Base-by-base conservation (phyloP, 2,888 invertebrate genomes). In the Lithophane leautieri region DNA sequence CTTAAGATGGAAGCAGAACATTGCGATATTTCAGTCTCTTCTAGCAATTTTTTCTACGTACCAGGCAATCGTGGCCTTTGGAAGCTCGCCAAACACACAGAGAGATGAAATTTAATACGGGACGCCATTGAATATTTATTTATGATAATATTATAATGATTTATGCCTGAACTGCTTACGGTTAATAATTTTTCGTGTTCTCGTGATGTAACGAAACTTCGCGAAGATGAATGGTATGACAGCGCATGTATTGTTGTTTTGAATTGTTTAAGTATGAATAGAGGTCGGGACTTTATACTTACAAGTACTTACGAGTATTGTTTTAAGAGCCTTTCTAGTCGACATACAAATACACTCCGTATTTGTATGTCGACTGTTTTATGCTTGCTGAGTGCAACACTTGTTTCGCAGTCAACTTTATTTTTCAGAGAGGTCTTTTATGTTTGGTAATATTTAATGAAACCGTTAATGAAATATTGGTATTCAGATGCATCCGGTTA, bases 101-200 rank as follows among this genome's bases (percentile, higher is more conserved):
- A 90, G 90, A 91, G 93, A 94, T 94, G 93, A 94, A 95, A 94
- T 95, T 95, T 95, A 95, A 95, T 95, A 95, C 94, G 91, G 81
- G 87, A 89, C 92, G 88, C 91, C 92, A 92, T 94, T 95, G 95
- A 95, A 95, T 95, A 95, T 95, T 95, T 95, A 95, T 95, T 95
- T 95, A 95, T 95, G 95, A 93, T 95, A 95, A 95, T 95, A 92
- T 91, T 91, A 91, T 93, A 94, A 95, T 95, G 95, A 95, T 95
- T 95, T 95, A 95, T 95, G 92, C 93, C 90, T 88, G 91, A 91
- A 91, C 92, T 92, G 93, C 91, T 93, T 91, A 92, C 91, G 90
- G 92, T 92, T 94, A 93, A 94, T 94, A 94, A 95, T 94, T 94
- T 91, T 90, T 91, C 88, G 88, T 89, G 89, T 86, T 87, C 86